Conservation (phyloP, 2,113 vertebrate species). For the Eurypyga helias region DNA sequence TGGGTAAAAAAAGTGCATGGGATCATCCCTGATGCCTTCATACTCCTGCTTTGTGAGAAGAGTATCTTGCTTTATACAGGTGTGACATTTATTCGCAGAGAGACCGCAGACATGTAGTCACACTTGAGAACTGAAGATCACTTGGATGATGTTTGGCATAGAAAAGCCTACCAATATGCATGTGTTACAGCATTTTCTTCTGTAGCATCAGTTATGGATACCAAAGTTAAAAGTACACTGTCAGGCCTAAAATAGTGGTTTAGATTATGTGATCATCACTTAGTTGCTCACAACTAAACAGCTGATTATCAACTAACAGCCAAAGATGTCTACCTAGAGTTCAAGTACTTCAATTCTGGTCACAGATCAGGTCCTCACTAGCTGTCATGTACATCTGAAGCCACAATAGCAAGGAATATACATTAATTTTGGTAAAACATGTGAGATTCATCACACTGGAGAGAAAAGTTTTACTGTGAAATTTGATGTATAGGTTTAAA, state of each 20-base stretch:
- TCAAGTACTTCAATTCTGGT: background rate
- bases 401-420: background rate
- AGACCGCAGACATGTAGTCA: background rate
- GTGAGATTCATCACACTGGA: background rate
- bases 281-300: background rate
- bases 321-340: background rate
- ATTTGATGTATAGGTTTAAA: conserved; percentile 7
- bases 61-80: background rate
- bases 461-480: background rate
- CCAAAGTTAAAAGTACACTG: background rate
- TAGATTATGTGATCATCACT: background rate
- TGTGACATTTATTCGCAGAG: too few species aligned
- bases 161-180: background rate
- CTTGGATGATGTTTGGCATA: background rate
- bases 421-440: background rate
- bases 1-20: background rate
- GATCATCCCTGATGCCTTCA: background rate
- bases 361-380: background rate
- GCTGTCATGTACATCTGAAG: background rate
- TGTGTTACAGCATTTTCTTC: background rate
- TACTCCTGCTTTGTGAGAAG: background rate
- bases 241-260: background rate
- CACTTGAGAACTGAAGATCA: background rate
- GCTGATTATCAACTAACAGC: background rate
- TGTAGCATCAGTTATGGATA: background rate